Evolutionary conservation across 2,797 vertebrate genomes (phyloP).

Genomic region (Cichlasoma orientale): DNA sequence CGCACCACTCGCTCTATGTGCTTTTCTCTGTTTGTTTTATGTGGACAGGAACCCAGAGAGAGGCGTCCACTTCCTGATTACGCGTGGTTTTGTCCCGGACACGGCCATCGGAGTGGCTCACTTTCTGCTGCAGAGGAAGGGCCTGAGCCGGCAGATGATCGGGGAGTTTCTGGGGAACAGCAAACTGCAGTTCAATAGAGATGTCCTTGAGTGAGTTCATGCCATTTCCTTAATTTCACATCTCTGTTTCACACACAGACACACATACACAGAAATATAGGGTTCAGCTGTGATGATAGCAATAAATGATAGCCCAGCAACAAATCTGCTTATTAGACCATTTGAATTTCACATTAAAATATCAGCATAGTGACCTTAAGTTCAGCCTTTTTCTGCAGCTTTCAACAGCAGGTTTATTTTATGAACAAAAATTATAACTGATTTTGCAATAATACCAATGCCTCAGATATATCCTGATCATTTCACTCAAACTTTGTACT

Average conservation of each 20-base stretch:
- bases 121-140: conserved; percentile 96
- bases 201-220: conserved; percentile 86
- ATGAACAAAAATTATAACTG: background rate
- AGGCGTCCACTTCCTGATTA: conserved; percentile 98
- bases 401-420: background rate
- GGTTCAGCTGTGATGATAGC: background rate
- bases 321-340: background rate
- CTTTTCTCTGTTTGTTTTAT: conserved; percentile 38
- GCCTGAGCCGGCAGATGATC: conserved; percentile 98
- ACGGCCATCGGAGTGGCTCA: conserved; percentile 98
- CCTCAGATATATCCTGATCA: background rate
- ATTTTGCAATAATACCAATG: background rate
- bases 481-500: background rate
- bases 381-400: background rate
- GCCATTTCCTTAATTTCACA: background rate
- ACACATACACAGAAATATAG: background rate
- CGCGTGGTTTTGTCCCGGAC: conserved; percentile 95
- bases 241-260: background rate
- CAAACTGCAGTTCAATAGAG: conserved; percentile 98
- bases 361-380: background rate
- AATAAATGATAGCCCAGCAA: background rate
- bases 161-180: conserved; percentile 98
- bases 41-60: conserved; percentile 94
- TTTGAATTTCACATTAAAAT: background rate
- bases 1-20: conserved; percentile 21